Conservation (phyloP, 2,888 invertebrate genomes). For the Drosophila seclusa region DNA sequence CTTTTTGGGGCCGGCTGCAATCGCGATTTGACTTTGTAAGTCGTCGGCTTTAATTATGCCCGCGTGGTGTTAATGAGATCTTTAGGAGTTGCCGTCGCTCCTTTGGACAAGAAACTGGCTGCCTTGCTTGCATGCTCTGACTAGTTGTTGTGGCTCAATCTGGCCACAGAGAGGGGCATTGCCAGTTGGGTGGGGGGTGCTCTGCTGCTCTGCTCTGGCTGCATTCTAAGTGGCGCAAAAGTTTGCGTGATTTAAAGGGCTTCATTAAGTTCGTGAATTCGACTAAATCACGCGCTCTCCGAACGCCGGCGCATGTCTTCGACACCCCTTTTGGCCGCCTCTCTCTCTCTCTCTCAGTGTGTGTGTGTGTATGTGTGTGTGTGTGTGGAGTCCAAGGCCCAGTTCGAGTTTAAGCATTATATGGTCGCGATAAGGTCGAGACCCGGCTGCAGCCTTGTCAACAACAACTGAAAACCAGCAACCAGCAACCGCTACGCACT, state of each 20-base stretch:
- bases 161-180: constrained; percentile 15
- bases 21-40: constrained; percentile 81
- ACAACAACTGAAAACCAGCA: constrained; percentile 6
- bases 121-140: constrained; percentile 44
- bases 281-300: constrained; percentile 85
- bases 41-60: constrained; percentile 83
- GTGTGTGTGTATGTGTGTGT: not conserved
- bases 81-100: constrained; percentile 68
- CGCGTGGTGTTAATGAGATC: constrained; percentile 84
- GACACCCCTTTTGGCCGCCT: constrained; percentile 56
- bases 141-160: constrained; percentile 80
- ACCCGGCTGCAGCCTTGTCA: constrained; percentile 19
- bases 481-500: constrained; percentile 63
- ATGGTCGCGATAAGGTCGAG: constrained; percentile 54
- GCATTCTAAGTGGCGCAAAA: constrained; percentile 80
- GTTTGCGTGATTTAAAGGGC: constrained; percentile 85
- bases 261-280: constrained; percentile 86
- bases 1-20: constrained; percentile 61
- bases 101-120: constrained; percentile 5
- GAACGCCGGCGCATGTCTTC: constrained; percentile 75
- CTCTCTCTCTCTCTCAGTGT: not conserved
- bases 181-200: not conserved
- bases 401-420: constrained; percentile 59
- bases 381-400: not conserved
- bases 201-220: constrained; percentile 10